phyloP scores from a whole-genome alignment of 1,140 invertebrate species.

The Diorhabda elongata region DNA sequence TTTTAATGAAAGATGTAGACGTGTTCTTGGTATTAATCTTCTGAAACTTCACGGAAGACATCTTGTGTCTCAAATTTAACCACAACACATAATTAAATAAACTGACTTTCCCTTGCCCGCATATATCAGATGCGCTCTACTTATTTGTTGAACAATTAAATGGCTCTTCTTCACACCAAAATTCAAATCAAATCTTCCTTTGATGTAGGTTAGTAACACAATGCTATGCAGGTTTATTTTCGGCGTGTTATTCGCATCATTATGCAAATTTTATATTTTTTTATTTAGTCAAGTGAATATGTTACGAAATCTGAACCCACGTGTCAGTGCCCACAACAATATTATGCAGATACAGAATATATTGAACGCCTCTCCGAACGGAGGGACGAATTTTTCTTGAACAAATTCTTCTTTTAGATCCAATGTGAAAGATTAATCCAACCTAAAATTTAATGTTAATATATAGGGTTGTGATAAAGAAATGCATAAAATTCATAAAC shows the following conservation, averaged over 20 bases:
- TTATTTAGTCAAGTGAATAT: background rate
- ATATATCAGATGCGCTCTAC: too few relatives aligned
- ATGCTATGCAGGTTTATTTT: slow-evolving; percentile 6
- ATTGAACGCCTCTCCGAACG: background rate
- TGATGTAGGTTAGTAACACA: slow-evolving; percentile 15
- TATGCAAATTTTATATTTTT: slow-evolving; percentile 5
- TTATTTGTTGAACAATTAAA: too few relatives aligned
- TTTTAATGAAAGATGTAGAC: slow-evolving; percentile 30
- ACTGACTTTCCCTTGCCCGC: too few relatives aligned
- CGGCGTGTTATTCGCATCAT: background rate
- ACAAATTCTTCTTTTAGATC: background rate
- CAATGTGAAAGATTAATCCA: background rate
- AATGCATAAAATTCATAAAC: too few relatives aligned
- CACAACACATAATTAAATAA: too few relatives aligned
- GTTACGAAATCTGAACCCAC: slow-evolving; percentile 6
- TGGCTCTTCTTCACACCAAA: too few relatives aligned
- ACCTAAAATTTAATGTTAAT: background rate
- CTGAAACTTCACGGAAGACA: slow-evolving; percentile 25
- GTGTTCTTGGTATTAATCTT: slow-evolving; percentile 26
- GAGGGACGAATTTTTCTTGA: slow-evolving; percentile 1
- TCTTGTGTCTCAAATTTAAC: background rate
- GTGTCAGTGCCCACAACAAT: background rate
- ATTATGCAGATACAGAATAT: slow-evolving; percentile 10
- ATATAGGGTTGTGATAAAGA: background rate
- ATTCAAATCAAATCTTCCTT: background rate